Evolutionary conservation across 2,888 invertebrate genomes (phyloP), one percentile per base, ranked within the genome.

Genomic region (Drosophila koepferae): DNA sequence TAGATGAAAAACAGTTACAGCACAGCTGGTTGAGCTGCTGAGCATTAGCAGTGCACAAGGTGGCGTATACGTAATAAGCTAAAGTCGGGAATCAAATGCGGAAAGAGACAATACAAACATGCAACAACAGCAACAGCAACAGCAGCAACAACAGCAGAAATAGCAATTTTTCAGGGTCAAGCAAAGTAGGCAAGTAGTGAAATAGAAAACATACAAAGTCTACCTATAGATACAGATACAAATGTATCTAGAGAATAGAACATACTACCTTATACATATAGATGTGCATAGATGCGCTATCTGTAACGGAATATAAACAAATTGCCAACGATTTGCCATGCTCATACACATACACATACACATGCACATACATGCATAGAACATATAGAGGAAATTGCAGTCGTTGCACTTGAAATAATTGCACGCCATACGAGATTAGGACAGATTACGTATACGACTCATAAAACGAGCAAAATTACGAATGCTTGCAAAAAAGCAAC

Each of bases 371-470:
- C 28, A 28, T 23, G 3, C 28, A 28, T 28, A 23, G 23, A 23
- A 6, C 28, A 28, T 61, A 61, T 73, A 72, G 51, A 51, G 79
- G 71, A 77, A 78, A 77, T 62, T 75, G 62, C 65, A 75, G 79
- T 68, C 68, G 77, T 63, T 78, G 77, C 78, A 79, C 80, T 78
- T 79, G 79, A 80, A 79, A 73, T 78, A 76, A 61, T 68, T 77
- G 75, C 77, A 74, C 44, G 71, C 48, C 64, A 31, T 43, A 43
- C 36, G 60, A 72, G 81, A 63, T 79, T 67, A 67, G 77, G 53
- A n/a, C 53, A 70, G 77, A 84, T 87, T 85, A 87, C 82, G 84
- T 74, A 85, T 87, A 76, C 82, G 81, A 43, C 83, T 77, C 84
- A 71, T 83, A 81, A 83, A 71, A 70, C 60, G 23, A 43, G 48